These are phyloP conservation scores for Hirudo medicinalis DNA, from an alignment of 1,140 invertebrate species.

Conservation along the genomic window DNA sequence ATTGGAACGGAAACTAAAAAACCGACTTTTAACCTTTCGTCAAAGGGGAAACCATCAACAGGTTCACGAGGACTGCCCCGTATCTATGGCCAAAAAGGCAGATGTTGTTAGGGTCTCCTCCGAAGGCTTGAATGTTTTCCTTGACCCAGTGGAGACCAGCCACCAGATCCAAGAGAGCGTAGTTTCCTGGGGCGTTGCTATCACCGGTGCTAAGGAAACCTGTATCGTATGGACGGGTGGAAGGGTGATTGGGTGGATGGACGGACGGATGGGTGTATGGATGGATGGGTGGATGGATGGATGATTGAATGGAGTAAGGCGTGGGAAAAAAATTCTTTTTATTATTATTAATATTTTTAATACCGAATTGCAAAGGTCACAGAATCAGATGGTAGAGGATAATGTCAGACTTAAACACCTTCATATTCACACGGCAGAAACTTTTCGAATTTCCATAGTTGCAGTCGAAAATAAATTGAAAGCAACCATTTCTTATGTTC, in stretches of 20 bases:
- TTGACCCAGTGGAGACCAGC: conserved; percentile 52
- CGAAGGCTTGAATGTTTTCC: conserved; percentile 21
- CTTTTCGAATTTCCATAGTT: too few relatives aligned
- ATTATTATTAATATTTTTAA: too few relatives aligned
- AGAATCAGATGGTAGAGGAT: too few relatives aligned
- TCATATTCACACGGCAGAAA: too few relatives aligned
- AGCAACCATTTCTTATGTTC: too few relatives aligned
- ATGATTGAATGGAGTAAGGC: background rate
- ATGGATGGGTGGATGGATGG: background rate
- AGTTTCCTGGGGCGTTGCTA: conserved; percentile 24
- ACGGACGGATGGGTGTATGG: background rate
- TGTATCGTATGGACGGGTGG: background rate
- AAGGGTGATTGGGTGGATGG: background rate
- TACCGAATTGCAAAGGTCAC: too few relatives aligned
- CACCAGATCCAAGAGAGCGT: conserved; percentile 26
- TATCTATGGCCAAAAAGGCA: conserved; percentile 20
- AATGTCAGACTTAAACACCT: too few relatives aligned
- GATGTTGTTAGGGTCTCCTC: conserved; percentile 15
- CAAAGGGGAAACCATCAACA: conserved; percentile 20
- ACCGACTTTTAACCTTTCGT: conserved; percentile 14
- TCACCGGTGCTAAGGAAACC: conserved; percentile 26
- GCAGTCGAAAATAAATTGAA: too few relatives aligned
- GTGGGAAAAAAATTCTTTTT: too few relatives aligned
- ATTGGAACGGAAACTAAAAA: too few relatives aligned
- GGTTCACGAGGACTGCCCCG: conserved; percentile 18